These are phyloP conservation scores for Microplitis deprimator DNA, from an alignment of 2,888 invertebrate species.

Conservation along the genomic window DNA sequence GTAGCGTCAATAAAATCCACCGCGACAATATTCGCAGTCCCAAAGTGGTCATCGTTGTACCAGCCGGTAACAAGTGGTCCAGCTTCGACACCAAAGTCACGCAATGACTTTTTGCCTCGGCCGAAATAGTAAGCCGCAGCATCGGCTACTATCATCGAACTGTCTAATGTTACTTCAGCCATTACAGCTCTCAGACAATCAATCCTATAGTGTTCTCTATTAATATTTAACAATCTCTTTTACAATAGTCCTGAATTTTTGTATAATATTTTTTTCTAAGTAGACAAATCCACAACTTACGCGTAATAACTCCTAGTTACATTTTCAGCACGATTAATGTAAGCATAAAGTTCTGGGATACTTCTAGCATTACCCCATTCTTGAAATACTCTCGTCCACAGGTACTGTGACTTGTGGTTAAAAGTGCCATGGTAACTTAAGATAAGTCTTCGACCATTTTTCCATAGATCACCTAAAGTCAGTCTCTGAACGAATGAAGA, in stretches of 20 bases:
- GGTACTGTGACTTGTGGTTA: not conserved
- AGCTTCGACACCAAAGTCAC: not conserved
- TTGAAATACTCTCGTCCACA: not conserved
- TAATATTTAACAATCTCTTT: not conserved
- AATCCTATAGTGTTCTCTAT: constrained; percentile 18
- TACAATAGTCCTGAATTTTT: not conserved
- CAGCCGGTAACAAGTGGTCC: not conserved
- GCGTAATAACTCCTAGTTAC: not conserved
- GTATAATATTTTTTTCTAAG: not conserved
- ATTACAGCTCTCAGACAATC: not conserved
- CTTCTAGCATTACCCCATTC: not conserved
- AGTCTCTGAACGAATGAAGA: not conserved
- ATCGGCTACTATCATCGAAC: not conserved
- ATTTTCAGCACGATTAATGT: not conserved
- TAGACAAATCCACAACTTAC: not conserved
- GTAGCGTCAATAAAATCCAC: not conserved
- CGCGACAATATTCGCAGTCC: constrained; percentile 57
- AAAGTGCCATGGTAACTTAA: not conserved
- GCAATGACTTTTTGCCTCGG: not conserved
- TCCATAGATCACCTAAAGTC: constrained; percentile 11
- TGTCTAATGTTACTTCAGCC: not conserved
- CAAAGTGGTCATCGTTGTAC: constrained; percentile 59
- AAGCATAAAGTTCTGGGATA: not conserved
- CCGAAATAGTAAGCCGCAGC: not conserved
- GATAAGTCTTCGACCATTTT: not conserved